Evolutionary conservation across 2,797 vertebrate species (phyloP).

Genomic region (Anolis apletophallus): DNA sequence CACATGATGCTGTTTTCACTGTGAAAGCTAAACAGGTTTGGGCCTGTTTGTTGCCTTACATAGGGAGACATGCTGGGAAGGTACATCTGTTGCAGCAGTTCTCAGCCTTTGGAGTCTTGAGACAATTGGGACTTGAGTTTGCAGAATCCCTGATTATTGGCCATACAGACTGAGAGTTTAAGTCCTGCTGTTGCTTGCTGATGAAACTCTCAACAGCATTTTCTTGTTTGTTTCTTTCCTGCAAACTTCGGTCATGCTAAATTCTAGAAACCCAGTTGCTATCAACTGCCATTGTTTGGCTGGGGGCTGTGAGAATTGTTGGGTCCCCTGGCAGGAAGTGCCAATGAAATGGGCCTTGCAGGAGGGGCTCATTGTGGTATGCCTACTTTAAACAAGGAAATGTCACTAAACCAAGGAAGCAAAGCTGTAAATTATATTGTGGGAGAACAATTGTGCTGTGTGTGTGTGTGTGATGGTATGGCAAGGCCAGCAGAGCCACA

Average conservation of each 20-base stretch:
- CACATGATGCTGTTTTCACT: background rate
- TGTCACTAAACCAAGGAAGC: background rate
- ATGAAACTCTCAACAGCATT: background rate
- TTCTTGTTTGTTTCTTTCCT: background rate
- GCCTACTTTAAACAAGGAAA: background rate
- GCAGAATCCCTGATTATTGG: no score
- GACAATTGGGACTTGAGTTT: no score
- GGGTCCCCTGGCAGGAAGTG: background rate
- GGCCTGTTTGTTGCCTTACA: background rate
- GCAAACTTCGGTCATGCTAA: background rate
- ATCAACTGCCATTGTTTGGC: background rate
- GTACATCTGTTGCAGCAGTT: background rate
- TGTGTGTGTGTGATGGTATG: background rate
- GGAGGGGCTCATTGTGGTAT: background rate
- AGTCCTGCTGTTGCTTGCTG: background rate
- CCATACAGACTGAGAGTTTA: no score
- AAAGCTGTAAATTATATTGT: background rate
- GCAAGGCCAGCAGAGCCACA: background rate
- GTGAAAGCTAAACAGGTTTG: background rate
- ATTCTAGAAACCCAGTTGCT: background rate
- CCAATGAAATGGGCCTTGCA: background rate
- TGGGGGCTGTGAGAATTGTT: background rate
- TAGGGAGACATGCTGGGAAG: background rate
- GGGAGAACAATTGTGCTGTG: background rate
- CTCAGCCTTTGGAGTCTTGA: no score